Evolutionary conservation across 2,797 vertebrate genomes (phyloP).

Genomic region (Bucorvus abyssinicus): DNA sequence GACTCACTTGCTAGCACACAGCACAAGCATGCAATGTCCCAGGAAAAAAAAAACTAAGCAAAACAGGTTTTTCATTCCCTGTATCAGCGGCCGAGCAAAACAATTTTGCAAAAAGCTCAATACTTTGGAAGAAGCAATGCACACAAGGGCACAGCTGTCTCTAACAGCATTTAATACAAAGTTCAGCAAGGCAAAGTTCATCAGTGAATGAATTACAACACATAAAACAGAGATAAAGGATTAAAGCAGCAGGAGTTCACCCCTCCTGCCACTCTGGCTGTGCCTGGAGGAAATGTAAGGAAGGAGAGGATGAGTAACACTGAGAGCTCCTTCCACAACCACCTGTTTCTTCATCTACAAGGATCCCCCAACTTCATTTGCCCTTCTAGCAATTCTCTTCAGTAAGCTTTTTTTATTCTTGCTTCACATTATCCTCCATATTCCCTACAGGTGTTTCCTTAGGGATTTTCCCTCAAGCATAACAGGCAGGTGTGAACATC

Average conservation of each 20-base stretch:
- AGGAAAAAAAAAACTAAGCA: no score
- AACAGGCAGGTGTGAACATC: background rate
- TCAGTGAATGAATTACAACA: slow-evolving; percentile 9
- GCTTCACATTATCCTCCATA: background rate
- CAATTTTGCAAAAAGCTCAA: accelerated
- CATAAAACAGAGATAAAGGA: slow-evolving; percentile 6
- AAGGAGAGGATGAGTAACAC: background rate
- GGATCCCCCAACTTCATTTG: accelerated
- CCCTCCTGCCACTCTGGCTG: background rate
- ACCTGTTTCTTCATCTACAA: background rate
- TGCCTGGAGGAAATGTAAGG: background rate
- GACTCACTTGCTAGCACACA: background rate
- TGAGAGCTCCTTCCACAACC: background rate
- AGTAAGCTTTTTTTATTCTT: background rate
- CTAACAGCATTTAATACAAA: background rate
- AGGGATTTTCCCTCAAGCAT: background rate
- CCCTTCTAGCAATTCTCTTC: background rate
- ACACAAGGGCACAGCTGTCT: background rate
- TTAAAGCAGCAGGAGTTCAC: background rate
- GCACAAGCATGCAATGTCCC: background rate
- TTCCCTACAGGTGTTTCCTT: background rate
- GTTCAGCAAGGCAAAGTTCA: slow-evolving; percentile 37
- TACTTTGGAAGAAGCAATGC: background rate
- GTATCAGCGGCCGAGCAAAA: background rate
- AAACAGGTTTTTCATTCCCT: background rate